Conservation (phyloP, 2,888 invertebrate genomes). For the Ophioninae sp. region DNA sequence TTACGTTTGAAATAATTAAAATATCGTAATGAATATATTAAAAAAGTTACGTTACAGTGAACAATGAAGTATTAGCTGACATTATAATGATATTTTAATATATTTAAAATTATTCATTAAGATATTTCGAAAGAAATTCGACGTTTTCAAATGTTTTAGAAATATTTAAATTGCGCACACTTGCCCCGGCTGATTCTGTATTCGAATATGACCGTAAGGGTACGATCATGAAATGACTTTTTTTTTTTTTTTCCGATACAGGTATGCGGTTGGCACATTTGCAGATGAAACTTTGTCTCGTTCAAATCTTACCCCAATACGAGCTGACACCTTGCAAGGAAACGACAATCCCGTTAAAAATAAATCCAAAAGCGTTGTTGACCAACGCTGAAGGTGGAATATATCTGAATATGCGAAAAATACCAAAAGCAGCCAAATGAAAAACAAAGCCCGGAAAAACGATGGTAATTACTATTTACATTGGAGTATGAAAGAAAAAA, state of each 20-base stretch:
- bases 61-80: no score
- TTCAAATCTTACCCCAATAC: slow-evolving; percentile 70
- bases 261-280: slow-evolving; percentile 74
- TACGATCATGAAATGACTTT: not conserved
- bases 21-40: no score
- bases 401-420: slow-evolving; percentile 66
- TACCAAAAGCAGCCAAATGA: slow-evolving; percentile 36
- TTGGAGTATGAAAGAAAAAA: not conserved
- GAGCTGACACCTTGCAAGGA: slow-evolving; percentile 69
- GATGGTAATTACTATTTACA: not conserved
- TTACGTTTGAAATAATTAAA: no score
- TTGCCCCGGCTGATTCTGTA: not conserved
- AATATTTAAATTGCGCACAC: no score
- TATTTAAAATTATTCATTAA: no score
- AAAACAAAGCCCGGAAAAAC: not conserved
- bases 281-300: slow-evolving; percentile 72
- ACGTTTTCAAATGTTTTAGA: no score
- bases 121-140: no score
- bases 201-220: not conserved
- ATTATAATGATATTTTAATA: no score
- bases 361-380: slow-evolving; percentile 67
- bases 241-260: slow-evolving; percentile 51
- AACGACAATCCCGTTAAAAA: slow-evolving; percentile 68
- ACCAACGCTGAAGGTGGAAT: slow-evolving; percentile 67
- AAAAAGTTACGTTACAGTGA: no score